Base-by-base conservation (phyloP, 1,140 invertebrate species). In the Ips typographus region DNA sequence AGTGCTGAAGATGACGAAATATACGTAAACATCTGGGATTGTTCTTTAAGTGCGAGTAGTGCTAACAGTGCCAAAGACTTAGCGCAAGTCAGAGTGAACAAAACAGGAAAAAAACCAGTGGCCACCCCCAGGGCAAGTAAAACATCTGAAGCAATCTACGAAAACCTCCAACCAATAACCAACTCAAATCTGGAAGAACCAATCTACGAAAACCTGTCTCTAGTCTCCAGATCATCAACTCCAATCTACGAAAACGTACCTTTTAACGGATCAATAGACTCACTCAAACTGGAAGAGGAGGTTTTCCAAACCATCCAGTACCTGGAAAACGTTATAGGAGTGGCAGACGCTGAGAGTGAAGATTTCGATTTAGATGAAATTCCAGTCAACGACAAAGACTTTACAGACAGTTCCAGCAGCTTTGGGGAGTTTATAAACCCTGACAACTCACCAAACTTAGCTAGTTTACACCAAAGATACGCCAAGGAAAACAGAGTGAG, bases 21-120 rank as follows among this genome's bases (percentile, higher is more conserved):
- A 5, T 72, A 72, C 53, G 71, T 62, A 49, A 70, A 67, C 43
- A 51, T 70, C 40, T 70, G 71, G 65, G 64, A 72, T 8, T 72
- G 71, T 49, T 43, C 53, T 38, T 62, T 57, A 2, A 62, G 36
- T 42, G 40, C 40, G 39, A 58, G 58, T n/a, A 52, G 53, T 4
- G 60, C 63, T 37, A 38, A 39, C 36, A 37, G 41, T 4, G 44
- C 22, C 22, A 47, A 6, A 6, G 44, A 47, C 22, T 49, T 49
- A 3, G 44, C 7, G 6, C 6, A 3, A 2, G 44, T 8, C 6
- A 49, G 44, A 3, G 22, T 8, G 6, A 6, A 6, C 22, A 49
- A 49, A 49, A 40, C 63, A 40, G 44, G 49, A 43, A 60, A 68
- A 51, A 68, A 68, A 47, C 65, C 65, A 41, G 47, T 60, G 38